These are phyloP conservation scores for Gallinago media DNA, from an alignment of 2,113 vertebrate species.

Conservation along the genomic window DNA sequence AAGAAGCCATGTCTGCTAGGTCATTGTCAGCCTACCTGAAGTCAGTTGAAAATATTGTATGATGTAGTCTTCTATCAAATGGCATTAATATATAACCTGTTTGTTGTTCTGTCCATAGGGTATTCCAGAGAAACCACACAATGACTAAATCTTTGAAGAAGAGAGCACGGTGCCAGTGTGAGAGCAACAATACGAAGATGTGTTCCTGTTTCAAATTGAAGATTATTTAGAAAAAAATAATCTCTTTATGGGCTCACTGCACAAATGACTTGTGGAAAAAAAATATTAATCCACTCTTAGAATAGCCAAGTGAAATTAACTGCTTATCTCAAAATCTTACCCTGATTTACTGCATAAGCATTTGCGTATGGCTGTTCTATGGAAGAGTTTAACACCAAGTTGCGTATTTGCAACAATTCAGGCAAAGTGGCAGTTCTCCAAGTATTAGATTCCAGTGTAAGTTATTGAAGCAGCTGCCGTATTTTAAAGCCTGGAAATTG, in stretches of 20 bases:
- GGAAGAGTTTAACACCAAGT: slow-evolving; percentile 25
- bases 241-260: slow-evolving; percentile 63
- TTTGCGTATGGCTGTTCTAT: slow-evolving; percentile 11
- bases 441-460: slow-evolving; percentile 59
- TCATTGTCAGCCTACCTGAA: neutral
- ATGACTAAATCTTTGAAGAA: slow-evolving; percentile 76
- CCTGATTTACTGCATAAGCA: slow-evolving; percentile 12
- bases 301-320: slow-evolving; percentile 53
- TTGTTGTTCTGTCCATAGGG: slow-evolving; percentile 75
- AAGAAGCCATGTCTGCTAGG: neutral
- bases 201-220: slow-evolving; percentile 38
- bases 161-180: neutral
- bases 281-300: slow-evolving; percentile 44
- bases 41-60: neutral
- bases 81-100: neutral
- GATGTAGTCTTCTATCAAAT: neutral
- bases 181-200: slow-evolving; percentile 25
- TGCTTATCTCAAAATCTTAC: slow-evolving; percentile 47
- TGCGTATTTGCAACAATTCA: neutral
- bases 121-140: slow-evolving; percentile 89
- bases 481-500: slow-evolving; percentile 72
- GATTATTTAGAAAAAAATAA: slow-evolving; percentile 58
- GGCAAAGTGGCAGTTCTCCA: slow-evolving; percentile 44
- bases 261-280: slow-evolving; percentile 54
- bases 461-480: slow-evolving; percentile 71